Conservation (phyloP, 2,113 vertebrate genomes). For the Trichomycterus rosablanca region DNA sequence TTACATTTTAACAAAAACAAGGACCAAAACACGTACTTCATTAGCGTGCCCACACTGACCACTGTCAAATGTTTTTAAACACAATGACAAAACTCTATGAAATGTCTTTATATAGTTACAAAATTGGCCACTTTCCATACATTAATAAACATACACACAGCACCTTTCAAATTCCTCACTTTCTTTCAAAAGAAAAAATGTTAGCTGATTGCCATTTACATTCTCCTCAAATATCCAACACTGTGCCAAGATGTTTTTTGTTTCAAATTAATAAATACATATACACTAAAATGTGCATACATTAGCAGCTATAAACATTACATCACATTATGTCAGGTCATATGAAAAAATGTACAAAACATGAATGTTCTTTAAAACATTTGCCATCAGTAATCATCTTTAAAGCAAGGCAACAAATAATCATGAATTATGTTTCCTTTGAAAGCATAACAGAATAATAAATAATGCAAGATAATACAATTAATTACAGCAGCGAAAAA, state of each 20-base stretch:
- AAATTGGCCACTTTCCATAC: conserved; percentile 84
- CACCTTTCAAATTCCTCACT: conserved; percentile 75
- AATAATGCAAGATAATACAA: conserved; percentile 53
- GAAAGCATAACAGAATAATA: conserved; percentile 56
- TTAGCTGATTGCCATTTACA: conserved; percentile 71
- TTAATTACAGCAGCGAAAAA: conserved; percentile 77
- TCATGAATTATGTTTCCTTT: conserved; percentile 45
- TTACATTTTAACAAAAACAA: conserved; percentile 40
- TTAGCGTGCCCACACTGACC: conserved; percentile 70
- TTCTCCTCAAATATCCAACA: conserved; percentile 46
- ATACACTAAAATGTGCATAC: conserved; percentile 91
- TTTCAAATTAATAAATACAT: conserved; percentile 89
- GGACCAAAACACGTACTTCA: conserved; percentile 41
- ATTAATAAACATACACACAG: conserved; percentile 79
- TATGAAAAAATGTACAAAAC: conserved; percentile 98
- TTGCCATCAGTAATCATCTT: conserved; percentile 75
- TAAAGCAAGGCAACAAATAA: conserved; percentile 87
- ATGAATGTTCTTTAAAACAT: conserved; percentile 89
- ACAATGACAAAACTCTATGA: conserved; percentile 69
- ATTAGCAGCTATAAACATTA: conserved; percentile 95
- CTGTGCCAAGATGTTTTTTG: conserved; percentile 59
- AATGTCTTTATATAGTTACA: conserved; percentile 75
- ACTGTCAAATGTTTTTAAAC: conserved; percentile 69
- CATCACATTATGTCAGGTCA: conserved; percentile 92
- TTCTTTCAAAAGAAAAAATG: conserved; percentile 76